phyloP scores from a whole-genome alignment of 2,113 vertebrate species.

The Globicephala melas region DNA sequence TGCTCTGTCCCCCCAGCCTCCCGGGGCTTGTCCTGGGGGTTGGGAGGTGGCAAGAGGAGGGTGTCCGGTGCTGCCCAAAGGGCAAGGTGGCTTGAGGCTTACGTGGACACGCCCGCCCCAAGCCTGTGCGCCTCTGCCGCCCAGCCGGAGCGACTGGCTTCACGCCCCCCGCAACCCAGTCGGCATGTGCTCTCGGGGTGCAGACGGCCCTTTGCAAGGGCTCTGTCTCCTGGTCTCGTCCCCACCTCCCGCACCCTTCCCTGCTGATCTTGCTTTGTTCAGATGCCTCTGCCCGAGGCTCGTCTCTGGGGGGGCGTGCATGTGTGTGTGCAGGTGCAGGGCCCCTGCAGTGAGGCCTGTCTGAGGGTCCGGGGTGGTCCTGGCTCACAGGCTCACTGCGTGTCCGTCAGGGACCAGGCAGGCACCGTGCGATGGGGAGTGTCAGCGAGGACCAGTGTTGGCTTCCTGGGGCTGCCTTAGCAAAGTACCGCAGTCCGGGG shows the following conservation, averaged over 20 bases:
- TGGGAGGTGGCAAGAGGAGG: neutral
- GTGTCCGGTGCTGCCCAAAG: neutral
- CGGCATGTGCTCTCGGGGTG: fast-evolving
- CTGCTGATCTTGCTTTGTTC: neutral
- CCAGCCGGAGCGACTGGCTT: too few relatives aligned
- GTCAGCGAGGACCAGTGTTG: neutral
- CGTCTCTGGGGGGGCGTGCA: neutral
- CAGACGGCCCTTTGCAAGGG: neutral
- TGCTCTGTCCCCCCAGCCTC: neutral
- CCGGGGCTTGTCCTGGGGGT: neutral
- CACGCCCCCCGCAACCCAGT: fast-evolving
- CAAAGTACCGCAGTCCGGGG: neutral
- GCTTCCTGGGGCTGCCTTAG: neutral
- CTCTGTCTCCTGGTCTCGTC: neutral
- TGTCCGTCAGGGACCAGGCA: neutral
- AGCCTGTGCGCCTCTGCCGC: too few relatives aligned
- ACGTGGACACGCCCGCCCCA: fast-evolving
- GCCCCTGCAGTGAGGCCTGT: neutral
- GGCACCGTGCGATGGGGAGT: neutral
- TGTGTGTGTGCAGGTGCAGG: neutral
- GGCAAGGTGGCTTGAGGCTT: neutral
- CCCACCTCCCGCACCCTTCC: fast-evolving
- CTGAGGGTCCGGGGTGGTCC: neutral
- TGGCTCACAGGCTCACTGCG: neutral
- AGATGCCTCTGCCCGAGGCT: neutral